A percentile compares a stretch with the other conserved stretches of the same genome.
Evolutionary conservation across 2,113 vertebrate genomes (phyloP).

Genomic region (Pardalotus punctatus): DNA sequence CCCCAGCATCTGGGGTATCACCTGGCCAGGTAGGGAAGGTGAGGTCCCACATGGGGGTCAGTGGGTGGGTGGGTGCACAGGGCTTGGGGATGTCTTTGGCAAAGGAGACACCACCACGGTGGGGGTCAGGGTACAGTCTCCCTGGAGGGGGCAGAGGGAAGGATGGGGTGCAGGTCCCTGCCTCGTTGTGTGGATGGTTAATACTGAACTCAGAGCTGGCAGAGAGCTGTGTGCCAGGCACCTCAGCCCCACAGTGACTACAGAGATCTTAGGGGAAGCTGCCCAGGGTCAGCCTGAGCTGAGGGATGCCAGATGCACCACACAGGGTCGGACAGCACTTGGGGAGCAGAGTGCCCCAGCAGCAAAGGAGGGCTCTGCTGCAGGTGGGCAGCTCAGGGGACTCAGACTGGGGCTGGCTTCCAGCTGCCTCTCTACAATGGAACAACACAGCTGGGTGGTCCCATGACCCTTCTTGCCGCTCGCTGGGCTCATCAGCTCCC

Average conservation of each 20-base stretch:
- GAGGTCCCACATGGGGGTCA: background rate
- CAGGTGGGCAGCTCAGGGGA: background rate
- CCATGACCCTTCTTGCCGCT: rapidly evolving
- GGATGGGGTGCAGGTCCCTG: background rate
- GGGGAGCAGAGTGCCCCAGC: rapidly evolving
- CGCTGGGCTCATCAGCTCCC: background rate
- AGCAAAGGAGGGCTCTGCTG: background rate
- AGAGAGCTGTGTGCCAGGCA: background rate
- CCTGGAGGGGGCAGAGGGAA: rapidly evolving
- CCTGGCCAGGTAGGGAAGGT: slow-evolving; percentile 6
- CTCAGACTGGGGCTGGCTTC: background rate
- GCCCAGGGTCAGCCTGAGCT: rapidly evolving
- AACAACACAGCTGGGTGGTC: background rate
- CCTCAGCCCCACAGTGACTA: rapidly evolving
- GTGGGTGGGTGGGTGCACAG: background rate
- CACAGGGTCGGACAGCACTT: background rate
- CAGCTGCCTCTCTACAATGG: background rate
- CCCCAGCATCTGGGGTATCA: background rate
- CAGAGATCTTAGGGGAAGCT: background rate
- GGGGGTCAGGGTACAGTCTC: background rate
- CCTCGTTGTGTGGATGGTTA: rapidly evolving
- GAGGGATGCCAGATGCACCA: background rate
- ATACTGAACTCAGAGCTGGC: background rate
- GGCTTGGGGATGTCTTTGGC: background rate
- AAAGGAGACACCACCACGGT: background rate